Base-by-base conservation (phyloP, 2,113 vertebrate species). In the Peucedramus taeniatus region DNA sequence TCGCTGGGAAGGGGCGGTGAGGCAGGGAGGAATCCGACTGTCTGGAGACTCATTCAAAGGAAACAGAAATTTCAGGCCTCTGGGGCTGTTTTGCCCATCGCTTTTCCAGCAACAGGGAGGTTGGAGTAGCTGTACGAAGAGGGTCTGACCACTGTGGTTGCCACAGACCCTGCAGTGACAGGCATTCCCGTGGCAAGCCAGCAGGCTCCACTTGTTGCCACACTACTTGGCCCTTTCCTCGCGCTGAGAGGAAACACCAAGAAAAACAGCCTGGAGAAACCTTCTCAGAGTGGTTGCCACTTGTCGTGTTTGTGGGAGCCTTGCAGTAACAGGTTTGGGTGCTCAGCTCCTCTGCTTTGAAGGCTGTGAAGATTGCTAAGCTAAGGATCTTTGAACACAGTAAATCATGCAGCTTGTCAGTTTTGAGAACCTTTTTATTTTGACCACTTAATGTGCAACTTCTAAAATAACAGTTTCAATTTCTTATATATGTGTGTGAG, bases 1-100 rank as follows among this genome's bases (percentile, higher is more conserved):
- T 91, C 42, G 11, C 92, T 90, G 95, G 90, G 90, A 96, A 97
- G 93, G 94, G 92, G 94, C 3, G 13, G 82, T 1, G 22, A 94
- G 80, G 89, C 94, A 81, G 79, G 28, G 47, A 95, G 94, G 93
- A 96, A 96, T 95, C 93, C 3, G 31, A 40, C 79, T 1, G 7
- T 47, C 90, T 93, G 92, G 95, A 85, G 95, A 90, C 85, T 95
- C 89, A 71, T 74, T 96, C 82, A 88, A 94, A 90, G 85, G 79
- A 92, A 94, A n/a, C 83, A 96, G 86, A 94, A 89, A 93, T 83
- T 90, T 84, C 93, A 94, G 72, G 56, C 91, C 89, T 85, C 76
- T 84, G 94, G 94, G 91, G 81, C 65, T 93, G 79, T 47, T 96
- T 93, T 95, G 71, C 76, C 93, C 83, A 87, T 90, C 60, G 3